Base-by-base conservation (phyloP, 2,797 vertebrate genomes). In the Falco concolor region DNA sequence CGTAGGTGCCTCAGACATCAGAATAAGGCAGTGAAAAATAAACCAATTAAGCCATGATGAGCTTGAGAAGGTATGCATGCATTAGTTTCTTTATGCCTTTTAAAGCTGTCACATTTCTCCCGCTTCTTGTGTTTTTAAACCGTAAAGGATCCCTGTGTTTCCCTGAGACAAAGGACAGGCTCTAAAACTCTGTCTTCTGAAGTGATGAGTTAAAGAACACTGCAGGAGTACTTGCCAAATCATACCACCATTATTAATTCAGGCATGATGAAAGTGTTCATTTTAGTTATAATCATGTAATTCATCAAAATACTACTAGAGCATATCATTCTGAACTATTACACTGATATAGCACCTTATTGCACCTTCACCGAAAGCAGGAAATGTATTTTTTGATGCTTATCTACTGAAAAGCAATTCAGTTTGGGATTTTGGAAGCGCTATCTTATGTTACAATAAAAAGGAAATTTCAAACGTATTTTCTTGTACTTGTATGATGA, bases 251-350 rank as follows among this genome's bases (percentile, higher is more conserved):
- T 98, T 96, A 97, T 97, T 98, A 98, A 98, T 97, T 98, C 98
- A 98, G 98, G 98, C 98, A 96, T 97, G 96, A 98, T 98, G 98
- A 99, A 98, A 98, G 98, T 98, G 98, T 98, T 99, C 98, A 98
- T 98, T 99, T 99, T 98, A 98, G 98, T 97, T 98, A 98, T 99
- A 99, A 99, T 99, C 98, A 98, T 97, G 98, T 98, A 98, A 98
- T 99, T 99, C 98, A 98, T 99, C 99, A 99, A 98, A 98, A 98
- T 95, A 98, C 97, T 97, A 97, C 98, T 98, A 98, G 97, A 98
- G 98, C 98, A 98, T 98, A 97, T 98, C 98, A 97, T 96, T 98
- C 96, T 97, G 97, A 97, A 98, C 98, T 97, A 98, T 98, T 98
- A 98, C 96, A 98, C 97, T 98, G 98, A 98, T 97, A 97, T 65